Conservation (phyloP, 2,888 invertebrate species). For the Scaptomyza reducta region DNA sequence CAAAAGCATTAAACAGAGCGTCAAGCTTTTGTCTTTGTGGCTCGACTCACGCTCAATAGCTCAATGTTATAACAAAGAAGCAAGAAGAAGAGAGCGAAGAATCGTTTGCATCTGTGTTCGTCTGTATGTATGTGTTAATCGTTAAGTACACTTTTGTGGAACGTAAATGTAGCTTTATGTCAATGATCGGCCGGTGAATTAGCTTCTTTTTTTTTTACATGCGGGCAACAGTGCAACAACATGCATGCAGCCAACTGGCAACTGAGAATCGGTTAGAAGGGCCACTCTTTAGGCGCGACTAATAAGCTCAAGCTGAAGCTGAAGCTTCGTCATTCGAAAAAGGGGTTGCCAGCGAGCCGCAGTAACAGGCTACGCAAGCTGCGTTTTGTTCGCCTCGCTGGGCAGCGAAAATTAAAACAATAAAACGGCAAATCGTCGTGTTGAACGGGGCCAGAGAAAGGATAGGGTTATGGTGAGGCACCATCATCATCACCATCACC, state of each 20-base stretch:
- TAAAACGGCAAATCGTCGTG: conserved; percentile 59
- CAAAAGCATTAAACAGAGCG: background rate
- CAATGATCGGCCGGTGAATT: background rate
- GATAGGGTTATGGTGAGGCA: conserved; percentile 5
- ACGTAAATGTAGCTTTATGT: too few relatives aligned
- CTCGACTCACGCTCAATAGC: conserved; percentile 1
- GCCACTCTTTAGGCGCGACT: conserved; percentile 59
- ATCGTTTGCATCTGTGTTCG: too few relatives aligned
- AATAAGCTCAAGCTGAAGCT: conserved; percentile 56
- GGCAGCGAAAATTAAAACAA: conserved; percentile 71
- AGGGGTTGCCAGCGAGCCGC: conserved; percentile 54
- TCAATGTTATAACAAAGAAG: too few relatives aligned
- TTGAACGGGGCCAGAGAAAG: conserved; percentile 47
- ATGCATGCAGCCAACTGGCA: conserved; percentile 76
- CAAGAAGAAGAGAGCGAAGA: too few relatives aligned
- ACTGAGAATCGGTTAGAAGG: conserved; percentile 27
- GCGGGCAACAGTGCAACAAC: background rate
- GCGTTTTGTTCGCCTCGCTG: conserved; percentile 58
- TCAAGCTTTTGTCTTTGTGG: background rate
- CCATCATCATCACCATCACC: background rate
- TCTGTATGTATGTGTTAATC: too few relatives aligned
- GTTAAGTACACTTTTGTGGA: too few relatives aligned
- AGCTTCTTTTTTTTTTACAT: background rate
- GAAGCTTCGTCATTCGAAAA: conserved; percentile 23
- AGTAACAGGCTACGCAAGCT: conserved; percentile 10